These are phyloP conservation scores for Heliconius eleuchia DNA, from an alignment of 1,140 invertebrate genomes.

Conservation along the genomic window DNA sequence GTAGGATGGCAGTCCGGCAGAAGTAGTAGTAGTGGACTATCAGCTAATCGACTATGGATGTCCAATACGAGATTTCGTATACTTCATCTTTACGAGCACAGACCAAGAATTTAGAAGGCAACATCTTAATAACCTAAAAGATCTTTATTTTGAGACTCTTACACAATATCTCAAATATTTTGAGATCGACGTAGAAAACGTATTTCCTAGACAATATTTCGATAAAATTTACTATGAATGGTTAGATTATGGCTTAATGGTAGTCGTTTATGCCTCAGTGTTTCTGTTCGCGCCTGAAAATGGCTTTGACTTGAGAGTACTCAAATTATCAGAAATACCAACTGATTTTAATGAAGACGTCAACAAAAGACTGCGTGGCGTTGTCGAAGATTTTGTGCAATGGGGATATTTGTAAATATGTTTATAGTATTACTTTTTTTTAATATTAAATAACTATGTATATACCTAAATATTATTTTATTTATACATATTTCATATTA, in stretches of 20 bases:
- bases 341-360: slow-evolving; percentile 28
- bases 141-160: slow-evolving; percentile 48
- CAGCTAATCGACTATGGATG: slow-evolving; percentile 51
- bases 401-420: slow-evolving; percentile 44
- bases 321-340: not conserved
- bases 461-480: no score
- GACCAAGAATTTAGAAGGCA: slow-evolving; percentile 47
- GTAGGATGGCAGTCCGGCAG: slow-evolving; percentile 47
- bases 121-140: slow-evolving; percentile 48
- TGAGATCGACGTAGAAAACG: slow-evolving; percentile 42
- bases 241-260: slow-evolving; percentile 43
- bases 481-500: no score
- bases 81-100: slow-evolving; percentile 47
- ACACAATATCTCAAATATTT: slow-evolving; percentile 46
- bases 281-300: slow-evolving; percentile 39
- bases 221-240: slow-evolving; percentile 43
- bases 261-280: slow-evolving; percentile 27
- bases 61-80: slow-evolving; percentile 53
- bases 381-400: slow-evolving; percentile 49
- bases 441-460: no score
- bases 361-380: slow-evolving; percentile 32
- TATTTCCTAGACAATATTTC: slow-evolving; percentile 28
- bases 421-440: no score
- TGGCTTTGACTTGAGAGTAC: not conserved
- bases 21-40: slow-evolving; percentile 52